Evolutionary conservation across 92 coral and sea anemone genomes (phyloP), one percentile per base, ranked within the genome.

Genomic region (Siderastrea radians): DNA sequence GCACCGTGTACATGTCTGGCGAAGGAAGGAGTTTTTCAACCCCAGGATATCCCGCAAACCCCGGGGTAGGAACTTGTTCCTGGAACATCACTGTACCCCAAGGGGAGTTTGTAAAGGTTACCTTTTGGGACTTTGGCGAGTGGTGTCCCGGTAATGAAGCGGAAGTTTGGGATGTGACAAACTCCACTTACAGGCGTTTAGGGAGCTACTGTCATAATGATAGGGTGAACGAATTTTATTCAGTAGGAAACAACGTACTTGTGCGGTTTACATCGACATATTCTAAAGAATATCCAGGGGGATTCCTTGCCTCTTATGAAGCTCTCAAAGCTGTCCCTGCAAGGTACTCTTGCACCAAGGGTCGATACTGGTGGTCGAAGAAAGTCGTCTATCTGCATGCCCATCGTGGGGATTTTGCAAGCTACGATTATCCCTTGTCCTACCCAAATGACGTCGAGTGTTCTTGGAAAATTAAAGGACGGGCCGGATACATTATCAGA

Each of bases 31-130:
- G 92, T 44, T 84, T 92, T 88, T 85, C 75, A 16, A 88, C 90
- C 61, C 92, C 87, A 7, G 75, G 75, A 43, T 89, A 84, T 72
- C 95, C 95, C 6, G 2, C 0, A n/a, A 86, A 87, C 86, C 90
- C 75, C 1, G 77, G 83, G 68, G 70, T 54, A 55, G 84, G 90
- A 61, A 69, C 74, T 1, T 92, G 95, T 57, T 75, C 47, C 3
- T 92, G 95, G 95, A 79, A 92, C 44, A 92, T 92, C 75, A 79
- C 88, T 6, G 95, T 74, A 7, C 70, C 84, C n/a, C 19, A 62
- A 15, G 92, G 90, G n/a, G 48, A 82, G 15, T 77, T 84, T 55
- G 74, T 92, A 2, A 84, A 89, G 83, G 79, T 92, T 6, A 69
- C 83, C 5, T 55, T 88, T 43, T 50, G 72, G 77, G 9, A 66